phyloP scores from a whole-genome alignment of 2,888 invertebrate genomes.

The Hecatera dysodea region DNA sequence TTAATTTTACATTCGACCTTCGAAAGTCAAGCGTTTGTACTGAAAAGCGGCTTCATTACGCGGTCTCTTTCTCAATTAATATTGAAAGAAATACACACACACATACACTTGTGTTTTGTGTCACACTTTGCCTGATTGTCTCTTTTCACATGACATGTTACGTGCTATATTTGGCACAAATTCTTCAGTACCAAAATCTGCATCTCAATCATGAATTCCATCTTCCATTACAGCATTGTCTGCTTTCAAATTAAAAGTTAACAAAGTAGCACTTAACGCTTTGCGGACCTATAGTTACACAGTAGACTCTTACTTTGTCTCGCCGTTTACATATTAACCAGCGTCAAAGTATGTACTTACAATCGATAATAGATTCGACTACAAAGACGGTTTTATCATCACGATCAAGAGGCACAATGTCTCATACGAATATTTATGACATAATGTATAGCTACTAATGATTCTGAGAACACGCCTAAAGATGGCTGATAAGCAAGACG shows the following conservation, averaged over 20 bases:
- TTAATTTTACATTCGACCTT: slow-evolving; percentile 45
- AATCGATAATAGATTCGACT: slow-evolving; percentile 15
- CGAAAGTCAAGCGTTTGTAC: slow-evolving; percentile 14
- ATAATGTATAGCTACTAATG: slow-evolving; percentile 34
- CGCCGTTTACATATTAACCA: slow-evolving; percentile 38
- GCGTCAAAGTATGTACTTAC: not conserved
- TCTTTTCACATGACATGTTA: not conserved
- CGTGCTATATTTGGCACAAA: not conserved
- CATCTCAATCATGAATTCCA: not conserved
- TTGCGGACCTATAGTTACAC: not conserved
- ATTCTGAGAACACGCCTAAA: slow-evolving; percentile 39
- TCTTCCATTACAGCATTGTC: not conserved
- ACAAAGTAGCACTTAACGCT: not conserved
- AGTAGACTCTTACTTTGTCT: slow-evolving; percentile 34
- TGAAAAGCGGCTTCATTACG: not conserved
- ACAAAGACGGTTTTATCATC: slow-evolving; percentile 51
- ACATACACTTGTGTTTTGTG: not conserved
- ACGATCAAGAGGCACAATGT: slow-evolving; percentile 39
- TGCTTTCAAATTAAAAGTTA: not conserved
- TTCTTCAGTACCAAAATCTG: not conserved
- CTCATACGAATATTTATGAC: slow-evolving; percentile 38
- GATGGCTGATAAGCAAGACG: slow-evolving; percentile 38
- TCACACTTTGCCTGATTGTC: not conserved
- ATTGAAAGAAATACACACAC: not conserved
- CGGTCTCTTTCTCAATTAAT: slow-evolving; percentile 1